Evolutionary conservation across 2,113 vertebrate species (phyloP), one percentile per base, ranked within the genome.

Genomic region (Otolemur garnettii): DNA sequence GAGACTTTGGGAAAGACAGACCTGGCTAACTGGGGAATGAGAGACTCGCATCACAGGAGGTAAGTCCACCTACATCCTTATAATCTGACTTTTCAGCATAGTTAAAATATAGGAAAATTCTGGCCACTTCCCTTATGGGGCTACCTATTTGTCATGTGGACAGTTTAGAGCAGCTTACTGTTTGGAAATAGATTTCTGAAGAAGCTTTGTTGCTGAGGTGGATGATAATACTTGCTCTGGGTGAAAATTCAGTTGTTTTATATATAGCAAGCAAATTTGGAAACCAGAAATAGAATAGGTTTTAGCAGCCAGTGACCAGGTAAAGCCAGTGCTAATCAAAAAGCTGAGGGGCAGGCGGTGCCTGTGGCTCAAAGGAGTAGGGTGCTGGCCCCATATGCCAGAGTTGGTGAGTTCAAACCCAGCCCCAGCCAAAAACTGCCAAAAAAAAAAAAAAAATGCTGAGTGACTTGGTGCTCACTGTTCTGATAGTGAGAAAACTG

Each of bases 281-380:
- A 88, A 94, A 74, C 21, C 26, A 64, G 94, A 72, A 75, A 71
- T 19, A 92, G 75, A 33, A 78, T 68, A 87, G n/a, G 38, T 64
- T 87, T 87, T 38, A 84, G 75, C 22, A 68, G 24, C 21, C 10
- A 77, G 75, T 84, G 64, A 66, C 64, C 62, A 62, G 50, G 60
- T 1, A 38, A 62, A 53, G 19, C n/a, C 77, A 45, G 64, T 68
- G 45, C 59, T 83, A 38, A 80, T 91, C 55, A 79, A 91, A 94
- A 94, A 64, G 14, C 3, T 9, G n/a, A 82, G 53, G 71, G 33
- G 26, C 38, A 38, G 38, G 38, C 38, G 38, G 38, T 38, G 38
- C 38, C 38, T 38, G 38, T 38, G 38, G 38, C 38, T 38, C 38
- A 38, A 38, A 38, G 38, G 38, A 38, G 38, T 38, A 2, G 38